Conservation (phyloP, 2,888 invertebrate species). For the Tetanocera ferruginea region DNA sequence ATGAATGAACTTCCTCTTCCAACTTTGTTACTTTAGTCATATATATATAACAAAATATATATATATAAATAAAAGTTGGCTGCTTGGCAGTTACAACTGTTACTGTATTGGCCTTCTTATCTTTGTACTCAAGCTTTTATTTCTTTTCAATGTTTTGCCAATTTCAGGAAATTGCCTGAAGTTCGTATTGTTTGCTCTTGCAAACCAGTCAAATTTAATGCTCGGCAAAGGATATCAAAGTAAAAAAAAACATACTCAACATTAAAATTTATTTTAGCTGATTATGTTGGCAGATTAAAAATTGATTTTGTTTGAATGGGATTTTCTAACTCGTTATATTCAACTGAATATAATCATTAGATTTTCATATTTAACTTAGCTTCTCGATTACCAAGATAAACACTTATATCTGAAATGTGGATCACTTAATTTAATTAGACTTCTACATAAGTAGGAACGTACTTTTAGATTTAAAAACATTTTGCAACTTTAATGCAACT, state of each 20-base stretch:
- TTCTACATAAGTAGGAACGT: too few species aligned
- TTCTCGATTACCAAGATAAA: neutral
- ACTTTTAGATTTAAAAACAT: too few species aligned
- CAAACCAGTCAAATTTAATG: constrained; percentile 14
- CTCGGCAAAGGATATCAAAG: neutral
- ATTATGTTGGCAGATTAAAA: neutral
- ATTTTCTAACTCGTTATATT: neutral
- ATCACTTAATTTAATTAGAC: too few species aligned
- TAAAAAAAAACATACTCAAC: neutral
- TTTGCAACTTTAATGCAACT: too few species aligned
- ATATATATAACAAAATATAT: too few species aligned
- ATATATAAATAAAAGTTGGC: neutral
- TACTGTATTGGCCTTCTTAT: neutral
- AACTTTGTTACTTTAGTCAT: neutral
- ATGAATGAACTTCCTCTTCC: neutral
- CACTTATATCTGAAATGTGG: neutral
- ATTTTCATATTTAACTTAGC: neutral
- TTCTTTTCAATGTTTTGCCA: neutral
- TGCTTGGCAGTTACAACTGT: neutral
- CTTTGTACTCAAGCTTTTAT: neutral
- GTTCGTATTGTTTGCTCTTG: constrained; percentile 17
- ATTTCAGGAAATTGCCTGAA: constrained; percentile 21
- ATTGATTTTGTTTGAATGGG: neutral
- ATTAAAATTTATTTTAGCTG: neutral
- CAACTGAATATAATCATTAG: neutral